A percentile compares a stretch with the other conserved stretches of the same genome.
phyloP scores from a whole-genome alignment of 2,888 invertebrate species.

The Erebia palarica region DNA sequence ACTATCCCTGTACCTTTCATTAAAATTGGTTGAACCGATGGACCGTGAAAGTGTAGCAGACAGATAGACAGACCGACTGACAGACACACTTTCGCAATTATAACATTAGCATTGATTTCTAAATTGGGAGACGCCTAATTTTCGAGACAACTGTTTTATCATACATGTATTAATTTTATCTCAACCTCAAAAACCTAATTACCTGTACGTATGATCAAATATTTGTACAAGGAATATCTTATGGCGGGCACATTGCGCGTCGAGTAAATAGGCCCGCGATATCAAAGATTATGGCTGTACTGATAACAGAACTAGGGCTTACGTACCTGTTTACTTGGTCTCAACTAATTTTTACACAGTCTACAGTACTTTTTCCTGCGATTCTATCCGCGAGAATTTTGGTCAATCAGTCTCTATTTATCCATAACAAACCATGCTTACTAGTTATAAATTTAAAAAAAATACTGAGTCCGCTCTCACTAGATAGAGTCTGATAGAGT shows the following conservation, averaged over 20 bases:
- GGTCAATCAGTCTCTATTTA: no score
- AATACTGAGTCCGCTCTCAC: no score
- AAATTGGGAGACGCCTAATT: not conserved
- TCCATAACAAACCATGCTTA: no score
- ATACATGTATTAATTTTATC: conserved; percentile 6
- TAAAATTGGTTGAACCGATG: no score
- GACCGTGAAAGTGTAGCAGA: no score
- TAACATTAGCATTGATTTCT: no score
- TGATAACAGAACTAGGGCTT: conserved; percentile 57
- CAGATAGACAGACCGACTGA: no score
- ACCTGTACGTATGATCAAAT: conserved; percentile 39
- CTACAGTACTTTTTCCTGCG: not conserved
- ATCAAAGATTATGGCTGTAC: conserved; percentile 66
- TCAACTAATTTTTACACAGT: conserved; percentile 5
- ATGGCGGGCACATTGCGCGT: conserved; percentile 56
- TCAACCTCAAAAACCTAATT: conserved; percentile 37
- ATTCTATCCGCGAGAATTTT: not conserved
- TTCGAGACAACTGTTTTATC: conserved; percentile 11
- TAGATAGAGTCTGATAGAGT: no score
- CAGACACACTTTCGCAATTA: no score
- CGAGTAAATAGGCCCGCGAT: conserved; percentile 57
- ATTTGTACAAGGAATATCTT: conserved; percentile 48
- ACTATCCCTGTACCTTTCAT: no score
- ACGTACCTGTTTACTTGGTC: conserved; percentile 23
- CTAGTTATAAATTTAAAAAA: no score